phyloP scores from a whole-genome alignment of 2,888 invertebrate species.

The Eupeodes luniger region DNA sequence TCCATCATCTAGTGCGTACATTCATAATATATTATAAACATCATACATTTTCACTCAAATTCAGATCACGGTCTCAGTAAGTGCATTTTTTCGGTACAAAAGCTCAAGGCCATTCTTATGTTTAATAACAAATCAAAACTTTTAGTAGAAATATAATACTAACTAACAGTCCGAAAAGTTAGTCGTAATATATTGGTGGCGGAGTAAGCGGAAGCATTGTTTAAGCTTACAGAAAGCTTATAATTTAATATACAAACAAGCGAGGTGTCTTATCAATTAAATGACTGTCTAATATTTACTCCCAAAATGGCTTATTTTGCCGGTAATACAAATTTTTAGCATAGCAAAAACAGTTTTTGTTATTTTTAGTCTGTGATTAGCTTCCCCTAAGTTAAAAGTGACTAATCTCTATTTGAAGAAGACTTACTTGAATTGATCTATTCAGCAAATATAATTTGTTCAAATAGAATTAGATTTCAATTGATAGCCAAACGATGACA shows the following conservation, averaged over 20 bases:
- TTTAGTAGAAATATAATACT: background rate
- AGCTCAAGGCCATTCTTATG: background rate
- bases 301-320: background rate
- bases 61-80: background rate
- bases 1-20: too few relatives aligned
- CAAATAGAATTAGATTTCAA: background rate
- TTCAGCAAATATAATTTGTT: background rate
- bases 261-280: background rate
- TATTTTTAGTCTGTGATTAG: slow-evolving; percentile 13
- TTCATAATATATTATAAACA: too few relatives aligned
- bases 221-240: background rate
- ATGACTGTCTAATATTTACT: background rate
- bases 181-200: background rate
- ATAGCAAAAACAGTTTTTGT: background rate
- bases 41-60: background rate
- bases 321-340: background rate
- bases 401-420: background rate
- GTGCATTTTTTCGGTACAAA: slow-evolving; percentile 4
- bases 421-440: background rate
- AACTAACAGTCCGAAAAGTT: background rate
- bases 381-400: background rate
- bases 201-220: background rate
- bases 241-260: background rate
- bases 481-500: background rate
- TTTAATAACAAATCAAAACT: background rate